Base-by-base conservation (phyloP, 2,113 vertebrate genomes). In the Toxotes chatareus region DNA sequence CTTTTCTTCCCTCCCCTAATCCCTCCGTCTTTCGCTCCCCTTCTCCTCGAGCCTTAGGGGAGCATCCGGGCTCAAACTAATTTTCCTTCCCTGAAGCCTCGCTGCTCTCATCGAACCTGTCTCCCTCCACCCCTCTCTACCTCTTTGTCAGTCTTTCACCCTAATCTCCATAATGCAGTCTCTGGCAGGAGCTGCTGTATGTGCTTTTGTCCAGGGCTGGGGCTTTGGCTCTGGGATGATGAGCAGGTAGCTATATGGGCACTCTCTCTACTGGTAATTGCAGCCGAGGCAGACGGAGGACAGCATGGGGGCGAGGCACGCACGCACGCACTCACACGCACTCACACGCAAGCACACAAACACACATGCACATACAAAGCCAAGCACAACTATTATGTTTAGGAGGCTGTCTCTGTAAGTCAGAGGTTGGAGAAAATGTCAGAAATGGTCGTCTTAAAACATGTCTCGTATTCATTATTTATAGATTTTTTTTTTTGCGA, bases 141-240 rank as follows among this genome's bases (percentile, higher is more conserved):
- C 82, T 82, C 86, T 87, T 75, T 87, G 91, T 91, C 88, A 86
- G 59, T 88, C 88, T 89, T 78, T 85, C 73, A 51, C 56, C 74
- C 73, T 85, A 85, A 91, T 92, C 87, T 88, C 82, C 89, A 86
- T 89, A 89, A 91, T 88, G 86, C 83, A 82, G 84, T 88, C 44
- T 83, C 77, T 91, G 88, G 86, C 90, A 86, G 87, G 87, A 71
- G 76, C 32, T 7, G 83, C 86, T 77, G 32, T 23, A 16, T 72
- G 64, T 56, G 80, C 73, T n/a, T 82, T 66, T 82, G 90, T 89
- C 90, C 89, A 5, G 56, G 38, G 42, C 69, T 36, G 4, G 72
- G 80, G 88, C 57, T 61, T 47, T 11, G 56, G 61, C 72, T 88
- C 68, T 42, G 72, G 56, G 82, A 88, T 84, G 85, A 89, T 66